Conservation (phyloP, 2,797 vertebrate species). For the Chiloscyllium punctatum region DNA sequence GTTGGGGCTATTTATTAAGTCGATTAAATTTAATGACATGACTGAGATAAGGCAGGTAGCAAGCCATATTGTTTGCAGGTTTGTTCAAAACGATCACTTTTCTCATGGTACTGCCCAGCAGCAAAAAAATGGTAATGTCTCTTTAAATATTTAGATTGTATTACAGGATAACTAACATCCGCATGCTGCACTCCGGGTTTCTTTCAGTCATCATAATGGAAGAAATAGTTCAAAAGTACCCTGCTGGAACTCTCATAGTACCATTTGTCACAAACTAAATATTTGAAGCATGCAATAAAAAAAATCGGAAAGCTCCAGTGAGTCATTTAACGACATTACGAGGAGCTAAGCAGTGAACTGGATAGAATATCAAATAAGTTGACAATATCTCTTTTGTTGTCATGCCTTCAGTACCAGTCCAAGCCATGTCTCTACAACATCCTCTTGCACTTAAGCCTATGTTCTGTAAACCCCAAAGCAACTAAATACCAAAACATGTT, state of each 20-base stretch:
- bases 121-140: not conserved
- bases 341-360: slow-evolving; percentile 31
- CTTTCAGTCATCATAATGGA: not conserved
- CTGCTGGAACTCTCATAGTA: not conserved
- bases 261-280: slow-evolving; percentile 35
- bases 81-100: not conserved
- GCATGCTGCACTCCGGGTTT: not conserved
- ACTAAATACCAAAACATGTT: slow-evolving; percentile 27
- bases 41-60: not conserved
- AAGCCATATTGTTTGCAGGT: not conserved
- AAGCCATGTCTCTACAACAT: slow-evolving; percentile 35
- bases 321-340: slow-evolving; percentile 38
- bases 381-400: slow-evolving; percentile 38
- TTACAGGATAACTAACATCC: slow-evolving; percentile 24
- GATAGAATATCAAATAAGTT: slow-evolving; percentile 37
- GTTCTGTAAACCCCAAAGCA: slow-evolving; percentile 30
- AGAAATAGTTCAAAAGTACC: slow-evolving; percentile 30
- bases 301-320: slow-evolving; percentile 32
- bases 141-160: slow-evolving; percentile 15
- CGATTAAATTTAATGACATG: slow-evolving; percentile 24
- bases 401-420: slow-evolving; percentile 24
- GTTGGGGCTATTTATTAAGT: not conserved
- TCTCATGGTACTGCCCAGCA: not conserved
- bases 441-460: slow-evolving; percentile 23
- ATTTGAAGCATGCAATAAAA: slow-evolving; percentile 37